phyloP scores from a whole-genome alignment of 2,888 invertebrate species.

The Dyspetes luteomarginatus region DNA sequence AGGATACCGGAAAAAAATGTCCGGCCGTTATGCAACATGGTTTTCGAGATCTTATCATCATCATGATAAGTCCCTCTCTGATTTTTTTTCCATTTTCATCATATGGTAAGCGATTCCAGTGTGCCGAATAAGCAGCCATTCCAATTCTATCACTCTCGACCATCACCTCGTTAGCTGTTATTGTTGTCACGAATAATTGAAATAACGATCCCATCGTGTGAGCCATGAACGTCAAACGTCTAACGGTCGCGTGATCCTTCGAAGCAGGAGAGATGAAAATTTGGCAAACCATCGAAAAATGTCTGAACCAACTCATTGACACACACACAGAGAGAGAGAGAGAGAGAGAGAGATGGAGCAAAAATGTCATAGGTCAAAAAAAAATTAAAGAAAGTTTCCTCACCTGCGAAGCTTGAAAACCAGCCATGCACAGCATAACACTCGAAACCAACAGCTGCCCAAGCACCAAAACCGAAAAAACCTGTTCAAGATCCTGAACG shows the following conservation, averaged over 20 bases:
- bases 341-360: too few relatives aligned
- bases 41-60: slow-evolving; percentile 59
- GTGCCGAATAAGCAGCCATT: slow-evolving; percentile 41
- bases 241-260: slow-evolving; percentile 50
- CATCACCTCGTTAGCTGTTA: slow-evolving; percentile 55
- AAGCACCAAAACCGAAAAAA: slow-evolving; percentile 64
- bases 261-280: not conserved
- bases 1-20: slow-evolving; percentile 63
- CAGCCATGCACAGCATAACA: slow-evolving; percentile 63
- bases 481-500: slow-evolving; percentile 49
- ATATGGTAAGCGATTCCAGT: slow-evolving; percentile 43
- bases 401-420: slow-evolving; percentile 68
- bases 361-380: not conserved
- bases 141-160: slow-evolving; percentile 53
- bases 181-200: slow-evolving; percentile 62
- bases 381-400: slow-evolving; percentile 20
- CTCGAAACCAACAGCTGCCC: slow-evolving; percentile 66
- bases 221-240: slow-evolving; percentile 61
- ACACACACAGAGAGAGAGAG: too few relatives aligned
- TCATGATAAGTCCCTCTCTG: slow-evolving; percentile 56
- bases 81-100: slow-evolving; percentile 24
- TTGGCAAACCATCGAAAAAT: not conserved
- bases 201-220: slow-evolving; percentile 51
- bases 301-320: too few relatives aligned
- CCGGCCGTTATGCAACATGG: slow-evolving; percentile 65